Evolutionary conservation across 2,888 invertebrate species (phyloP).

Genomic region (Holacanthella duospinosa): DNA sequence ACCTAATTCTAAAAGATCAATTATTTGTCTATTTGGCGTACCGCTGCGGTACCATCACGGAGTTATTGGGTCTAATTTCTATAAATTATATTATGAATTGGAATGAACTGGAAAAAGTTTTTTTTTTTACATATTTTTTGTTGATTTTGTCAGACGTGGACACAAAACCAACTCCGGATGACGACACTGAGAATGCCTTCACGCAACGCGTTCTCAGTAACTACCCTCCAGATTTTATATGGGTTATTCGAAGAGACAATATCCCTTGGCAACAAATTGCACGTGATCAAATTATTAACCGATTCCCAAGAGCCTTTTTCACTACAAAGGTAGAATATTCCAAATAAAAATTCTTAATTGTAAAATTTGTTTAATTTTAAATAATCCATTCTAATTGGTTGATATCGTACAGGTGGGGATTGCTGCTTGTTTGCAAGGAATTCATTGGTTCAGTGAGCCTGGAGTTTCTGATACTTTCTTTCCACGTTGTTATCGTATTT

Average conservation of each 20-base stretch:
- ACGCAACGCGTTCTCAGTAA: slow-evolving; percentile 63
- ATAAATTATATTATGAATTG: too few species aligned
- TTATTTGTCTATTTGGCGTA: too few species aligned
- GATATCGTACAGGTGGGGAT: slow-evolving; percentile 15
- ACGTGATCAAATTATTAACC: slow-evolving; percentile 60
- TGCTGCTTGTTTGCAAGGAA: slow-evolving; percentile 52
- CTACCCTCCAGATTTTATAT: slow-evolving; percentile 73
- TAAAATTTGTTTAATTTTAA: neutral
- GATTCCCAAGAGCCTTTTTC: slow-evolving; percentile 75
- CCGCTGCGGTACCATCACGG: too few species aligned
- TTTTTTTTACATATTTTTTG: too few species aligned
- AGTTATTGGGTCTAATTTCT: too few species aligned
- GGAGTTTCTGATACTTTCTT: slow-evolving; percentile 69
- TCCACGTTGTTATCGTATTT: slow-evolving; percentile 76
- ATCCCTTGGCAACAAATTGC: slow-evolving; percentile 58
- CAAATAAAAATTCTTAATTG: neutral
- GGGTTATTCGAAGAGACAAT: slow-evolving; percentile 77
- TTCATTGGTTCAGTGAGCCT: slow-evolving; percentile 75
- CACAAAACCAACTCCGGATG: slow-evolving; percentile 13
- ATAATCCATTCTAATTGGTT: neutral
- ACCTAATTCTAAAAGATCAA: too few species aligned
- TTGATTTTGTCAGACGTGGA: slow-evolving; percentile 1
- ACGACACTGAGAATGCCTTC: slow-evolving; percentile 34
- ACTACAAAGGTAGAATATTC: slow-evolving; percentile 76
- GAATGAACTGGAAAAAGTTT: too few species aligned